phyloP scores from a whole-genome alignment of 2,888 invertebrate species.

The Latrodectus elegans region DNA sequence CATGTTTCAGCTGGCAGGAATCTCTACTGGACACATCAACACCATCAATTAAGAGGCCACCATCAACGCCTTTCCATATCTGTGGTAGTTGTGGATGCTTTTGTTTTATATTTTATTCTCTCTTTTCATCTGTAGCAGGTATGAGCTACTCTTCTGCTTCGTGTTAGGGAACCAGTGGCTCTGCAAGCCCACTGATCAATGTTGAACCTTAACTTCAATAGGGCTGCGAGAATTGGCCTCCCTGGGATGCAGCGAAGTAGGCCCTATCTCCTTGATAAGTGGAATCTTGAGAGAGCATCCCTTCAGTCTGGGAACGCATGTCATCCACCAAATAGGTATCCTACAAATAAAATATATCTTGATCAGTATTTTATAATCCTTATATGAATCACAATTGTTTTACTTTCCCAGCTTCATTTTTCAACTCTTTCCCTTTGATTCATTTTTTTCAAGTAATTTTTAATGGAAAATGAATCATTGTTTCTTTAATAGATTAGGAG shows the following conservation, averaged over 20 bases:
- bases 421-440: no score
- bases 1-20: conserved; percentile 61
- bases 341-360: conserved; percentile 78
- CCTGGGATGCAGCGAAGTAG: conserved; percentile 74
- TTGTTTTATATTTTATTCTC: conserved; percentile 53
- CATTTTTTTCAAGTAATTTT: no score
- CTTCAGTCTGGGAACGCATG: conserved; percentile 95
- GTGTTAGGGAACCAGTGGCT: conserved; percentile 63
- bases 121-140: conserved; percentile 60
- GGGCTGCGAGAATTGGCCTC: conserved; percentile 76
- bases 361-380: background rate
- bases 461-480: no score
- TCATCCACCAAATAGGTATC: conserved; percentile 88
- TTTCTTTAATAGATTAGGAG: no score
- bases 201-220: conserved; percentile 73
- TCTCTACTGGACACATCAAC: conserved; percentile 67
- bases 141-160: conserved; percentile 50
- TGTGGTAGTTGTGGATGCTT: conserved; percentile 66
- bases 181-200: conserved; percentile 60
- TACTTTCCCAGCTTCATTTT: no score
- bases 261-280: conserved; percentile 83
- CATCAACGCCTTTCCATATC: conserved; percentile 63
- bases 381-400: no score
- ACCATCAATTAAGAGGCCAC: conserved; percentile 59
- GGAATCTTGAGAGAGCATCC: conserved; percentile 93